Conservation (phyloP, 2,797 vertebrate species). For the Hirundo rustica region DNA sequence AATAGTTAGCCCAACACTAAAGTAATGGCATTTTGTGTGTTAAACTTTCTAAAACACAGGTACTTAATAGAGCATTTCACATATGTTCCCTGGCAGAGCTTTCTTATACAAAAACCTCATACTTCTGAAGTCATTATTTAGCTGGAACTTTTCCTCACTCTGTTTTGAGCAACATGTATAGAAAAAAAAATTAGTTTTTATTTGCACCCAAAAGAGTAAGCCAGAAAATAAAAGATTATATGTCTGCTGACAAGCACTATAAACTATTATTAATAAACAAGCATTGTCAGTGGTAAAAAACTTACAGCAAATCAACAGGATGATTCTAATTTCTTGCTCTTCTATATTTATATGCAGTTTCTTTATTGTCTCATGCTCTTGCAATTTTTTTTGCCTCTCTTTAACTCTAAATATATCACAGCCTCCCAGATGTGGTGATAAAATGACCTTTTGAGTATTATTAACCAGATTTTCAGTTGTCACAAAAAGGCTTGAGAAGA, state of each 20-base stretch:
- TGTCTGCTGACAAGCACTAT: neutral
- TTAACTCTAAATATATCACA: neutral
- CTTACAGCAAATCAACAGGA: neutral
- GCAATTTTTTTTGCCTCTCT: neutral
- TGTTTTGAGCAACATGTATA: neutral
- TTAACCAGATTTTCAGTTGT: neutral
- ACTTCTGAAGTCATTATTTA: neutral
- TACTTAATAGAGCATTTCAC: neutral
- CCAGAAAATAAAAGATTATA: neutral
- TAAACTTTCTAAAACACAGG: neutral
- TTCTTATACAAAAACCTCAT: neutral
- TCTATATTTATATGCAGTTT: neutral
- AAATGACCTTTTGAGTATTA: neutral
- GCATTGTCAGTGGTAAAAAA: neutral
- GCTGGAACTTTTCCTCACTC: neutral
- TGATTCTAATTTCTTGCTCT: neutral
- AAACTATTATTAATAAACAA: neutral
- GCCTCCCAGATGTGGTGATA: neutral
- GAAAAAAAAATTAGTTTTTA: neutral
- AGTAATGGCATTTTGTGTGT: neutral
- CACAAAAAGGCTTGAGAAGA: neutral
- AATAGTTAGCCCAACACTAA: neutral
- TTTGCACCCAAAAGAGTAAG: neutral
- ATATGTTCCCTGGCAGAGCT: neutral
- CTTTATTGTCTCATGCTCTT: neutral